These are phyloP conservation scores for Papilio polyxenes DNA, from an alignment of 1,140 invertebrate genomes.

Conservation along the genomic window DNA sequence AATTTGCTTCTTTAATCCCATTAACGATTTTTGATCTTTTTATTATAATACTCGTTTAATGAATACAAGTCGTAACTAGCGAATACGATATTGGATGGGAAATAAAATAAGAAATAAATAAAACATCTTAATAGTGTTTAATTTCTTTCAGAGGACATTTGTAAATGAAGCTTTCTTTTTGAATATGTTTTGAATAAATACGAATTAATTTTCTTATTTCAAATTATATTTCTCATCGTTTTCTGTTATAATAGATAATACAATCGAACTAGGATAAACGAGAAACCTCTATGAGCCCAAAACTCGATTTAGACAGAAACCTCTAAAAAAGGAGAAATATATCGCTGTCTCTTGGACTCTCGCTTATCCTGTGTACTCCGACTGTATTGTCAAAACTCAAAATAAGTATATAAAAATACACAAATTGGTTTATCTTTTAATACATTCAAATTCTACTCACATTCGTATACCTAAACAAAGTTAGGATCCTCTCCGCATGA, in stretches of 20 bases:
- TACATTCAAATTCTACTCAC: background rate
- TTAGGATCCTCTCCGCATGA: slow-evolving; percentile 36
- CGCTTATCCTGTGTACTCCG: no score
- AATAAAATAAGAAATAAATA: background rate
- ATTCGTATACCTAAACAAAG: background rate
- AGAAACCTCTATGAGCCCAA: no score
- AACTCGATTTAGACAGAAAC: no score
- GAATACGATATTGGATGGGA: background rate
- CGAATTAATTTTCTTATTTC: background rate
- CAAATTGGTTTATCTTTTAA: background rate
- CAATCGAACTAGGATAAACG: no score
- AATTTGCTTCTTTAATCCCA: slow-evolving; percentile 71
- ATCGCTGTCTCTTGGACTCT: no score
- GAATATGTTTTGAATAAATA: background rate
- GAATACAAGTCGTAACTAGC: slow-evolving; percentile 4
- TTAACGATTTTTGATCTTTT: slow-evolving; percentile 70
- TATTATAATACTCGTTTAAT: slow-evolving; percentile 53
- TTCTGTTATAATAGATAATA: no score
- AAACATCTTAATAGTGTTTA: background rate
- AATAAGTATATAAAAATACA: background rate
- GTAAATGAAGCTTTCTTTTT: background rate
- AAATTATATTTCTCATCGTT: background rate
- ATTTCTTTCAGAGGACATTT: background rate
- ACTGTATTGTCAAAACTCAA: no score
- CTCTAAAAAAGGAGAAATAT: no score